These are phyloP conservation scores for Falco rusticolus DNA, from an alignment of 2,797 vertebrate species.

Conservation along the genomic window DNA sequence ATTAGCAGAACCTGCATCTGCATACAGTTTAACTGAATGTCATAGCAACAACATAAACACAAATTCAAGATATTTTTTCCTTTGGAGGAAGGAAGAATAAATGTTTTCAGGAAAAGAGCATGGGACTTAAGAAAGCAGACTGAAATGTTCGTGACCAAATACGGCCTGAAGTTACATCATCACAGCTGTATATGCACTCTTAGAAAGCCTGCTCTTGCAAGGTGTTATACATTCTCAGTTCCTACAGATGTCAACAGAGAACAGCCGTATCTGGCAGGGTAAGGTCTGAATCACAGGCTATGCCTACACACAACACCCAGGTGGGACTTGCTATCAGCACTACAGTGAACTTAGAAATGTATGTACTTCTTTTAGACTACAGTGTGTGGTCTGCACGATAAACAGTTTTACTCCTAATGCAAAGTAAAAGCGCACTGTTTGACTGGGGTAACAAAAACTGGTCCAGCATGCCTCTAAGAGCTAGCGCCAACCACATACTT, in stretches of 20 bases:
- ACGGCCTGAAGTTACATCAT: not conserved
- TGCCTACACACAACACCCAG: rapidly evolving
- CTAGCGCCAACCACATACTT: not conserved
- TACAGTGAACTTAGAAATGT: not conserved
- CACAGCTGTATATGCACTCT: not conserved
- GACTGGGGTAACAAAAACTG: not conserved
- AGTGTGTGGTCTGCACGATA: rapidly evolving
- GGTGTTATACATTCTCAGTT: not conserved
- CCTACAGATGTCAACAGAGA: slow-evolving; percentile 35
- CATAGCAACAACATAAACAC: slow-evolving; percentile 79
- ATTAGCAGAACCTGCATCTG: slow-evolving; percentile 73
- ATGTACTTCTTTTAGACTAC: not conserved
- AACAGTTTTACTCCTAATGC: rapidly evolving
- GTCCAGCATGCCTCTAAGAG: not conserved
- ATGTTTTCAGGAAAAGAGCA: slow-evolving; percentile 53
- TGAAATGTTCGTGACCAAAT: slow-evolving; percentile 63
- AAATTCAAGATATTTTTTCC: slow-evolving; percentile 57
- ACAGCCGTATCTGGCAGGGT: not conserved
- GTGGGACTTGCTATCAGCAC: not conserved
- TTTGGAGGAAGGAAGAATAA: slow-evolving; percentile 38
- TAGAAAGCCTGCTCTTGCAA: not conserved
- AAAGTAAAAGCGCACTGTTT: not conserved
- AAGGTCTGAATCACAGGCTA: not conserved
- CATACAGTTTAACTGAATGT: slow-evolving; percentile 70
- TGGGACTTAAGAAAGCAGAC: slow-evolving; percentile 63